Conservation (phyloP, 2,113 vertebrate genomes). For the Toxostoma redivivum region DNA sequence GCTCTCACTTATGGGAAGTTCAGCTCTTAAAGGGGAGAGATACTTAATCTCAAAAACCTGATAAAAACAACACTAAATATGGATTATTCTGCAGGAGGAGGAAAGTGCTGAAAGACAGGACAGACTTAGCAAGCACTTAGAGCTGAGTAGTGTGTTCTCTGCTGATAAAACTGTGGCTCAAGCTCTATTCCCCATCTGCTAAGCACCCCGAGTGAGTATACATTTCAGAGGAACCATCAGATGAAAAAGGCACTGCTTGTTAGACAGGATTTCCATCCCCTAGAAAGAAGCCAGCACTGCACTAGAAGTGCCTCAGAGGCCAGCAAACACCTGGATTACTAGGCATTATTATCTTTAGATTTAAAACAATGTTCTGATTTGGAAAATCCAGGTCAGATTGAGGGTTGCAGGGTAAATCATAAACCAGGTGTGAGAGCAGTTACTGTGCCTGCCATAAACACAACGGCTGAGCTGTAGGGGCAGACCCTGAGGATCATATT, state of each 20-base stretch:
- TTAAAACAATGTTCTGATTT: background rate
- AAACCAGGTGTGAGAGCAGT: background rate
- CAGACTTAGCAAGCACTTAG: background rate
- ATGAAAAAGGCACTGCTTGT: background rate
- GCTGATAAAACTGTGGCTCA: background rate
- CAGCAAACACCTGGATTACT: background rate
- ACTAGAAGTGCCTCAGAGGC: background rate
- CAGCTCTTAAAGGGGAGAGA: background rate
- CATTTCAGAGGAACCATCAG: background rate
- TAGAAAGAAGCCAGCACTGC: background rate
- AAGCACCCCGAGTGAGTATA: background rate
- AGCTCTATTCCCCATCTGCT: background rate
- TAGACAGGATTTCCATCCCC: background rate
- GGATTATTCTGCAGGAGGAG: background rate
- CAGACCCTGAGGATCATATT: background rate
- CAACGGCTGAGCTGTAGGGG: background rate
- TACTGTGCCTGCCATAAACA: background rate
- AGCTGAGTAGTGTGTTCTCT: background rate
- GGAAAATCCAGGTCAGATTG: conserved; percentile 12
- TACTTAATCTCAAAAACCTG: background rate
- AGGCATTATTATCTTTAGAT: background rate
- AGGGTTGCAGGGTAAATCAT: background rate
- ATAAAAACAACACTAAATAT: background rate
- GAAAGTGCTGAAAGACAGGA: conserved; percentile 20
- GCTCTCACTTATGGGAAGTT: background rate